Evolutionary conservation across 1,140 invertebrate genomes (phyloP), one percentile per base, ranked within the genome.

Genomic region (Epicauta chinensis): DNA sequence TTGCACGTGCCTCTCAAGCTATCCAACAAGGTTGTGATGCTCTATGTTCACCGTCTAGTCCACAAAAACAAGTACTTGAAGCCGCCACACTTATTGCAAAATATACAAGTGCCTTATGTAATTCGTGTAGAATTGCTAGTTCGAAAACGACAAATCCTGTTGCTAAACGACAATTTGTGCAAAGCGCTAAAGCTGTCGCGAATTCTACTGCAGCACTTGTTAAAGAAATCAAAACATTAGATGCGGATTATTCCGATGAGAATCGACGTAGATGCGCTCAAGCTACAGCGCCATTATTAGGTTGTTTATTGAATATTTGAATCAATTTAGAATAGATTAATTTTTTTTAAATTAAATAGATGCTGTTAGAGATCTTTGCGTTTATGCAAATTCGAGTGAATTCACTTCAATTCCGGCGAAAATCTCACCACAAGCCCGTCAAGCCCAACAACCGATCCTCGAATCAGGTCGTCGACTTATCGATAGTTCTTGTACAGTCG

Each of bases 131-230:
- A 13, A 76, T 87, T 2, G 95, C 96, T 0, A 97, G 93, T 10
- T 87, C 88, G 40, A 91, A 89, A 69, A 97, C 92, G 2, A 83
- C 78, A 42, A 96, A 98, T 73, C 89, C 94, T 0, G 89, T 92
- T 14, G 91, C 93, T 32, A 97, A 97, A 71, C 74, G 93, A 53
- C 93, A 98, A 67, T 98, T 99, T 71, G 94, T 99, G 12, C 93
- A 98, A 67, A 90, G 92, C 52, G 95, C 95, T 16, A 97, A 97
- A 69, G 92, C 97, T 67, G 93, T 99, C 1, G 97, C 97, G 14
- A 96, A 95, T 71, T 92, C 91, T 2, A 99, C 97, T 2, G 91
- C 94, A 0, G 83, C 83, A 58, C 76, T 99, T 4, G 95, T 99
- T 1, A 93, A 93, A 71, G 89, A 93, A 66, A 97, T 98, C 53